These are phyloP conservation scores for Akabosia matsudoensis DNA, from an alignment of 1,140 invertebrate species.

Conservation along the genomic window DNA sequence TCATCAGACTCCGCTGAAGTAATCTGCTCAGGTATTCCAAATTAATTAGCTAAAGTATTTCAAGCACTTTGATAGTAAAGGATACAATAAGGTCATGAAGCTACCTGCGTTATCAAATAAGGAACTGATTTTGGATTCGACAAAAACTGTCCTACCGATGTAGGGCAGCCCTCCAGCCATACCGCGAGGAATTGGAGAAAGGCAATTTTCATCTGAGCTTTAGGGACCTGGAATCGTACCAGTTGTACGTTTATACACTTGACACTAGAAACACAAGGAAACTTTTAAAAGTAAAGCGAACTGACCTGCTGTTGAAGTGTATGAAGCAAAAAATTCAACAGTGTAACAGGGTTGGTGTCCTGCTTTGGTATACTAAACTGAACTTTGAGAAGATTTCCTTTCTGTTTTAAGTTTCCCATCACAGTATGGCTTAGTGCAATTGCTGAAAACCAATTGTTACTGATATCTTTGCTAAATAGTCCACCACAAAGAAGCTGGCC, in stretches of 20 bases:
- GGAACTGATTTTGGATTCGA: conserved; percentile 79
- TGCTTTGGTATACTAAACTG: conserved; percentile 76
- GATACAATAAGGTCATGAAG: conserved; percentile 21
- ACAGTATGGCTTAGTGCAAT: conserved; percentile 86
- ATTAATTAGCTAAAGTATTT: neutral
- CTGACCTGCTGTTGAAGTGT: conserved; percentile 75
- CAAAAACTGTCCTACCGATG: conserved; percentile 80
- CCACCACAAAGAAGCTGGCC: conserved; percentile 94
- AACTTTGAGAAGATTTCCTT: conserved; percentile 89
- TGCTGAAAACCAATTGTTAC: conserved; percentile 97
- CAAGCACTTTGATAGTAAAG: neutral
- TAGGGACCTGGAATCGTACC: conserved; percentile 61
- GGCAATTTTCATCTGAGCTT: conserved; percentile 85
- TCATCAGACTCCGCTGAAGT: conserved; percentile 77
- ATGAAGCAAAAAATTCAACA: conserved; percentile 81
- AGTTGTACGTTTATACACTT: neutral
- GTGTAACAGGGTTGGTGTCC: conserved; percentile 76
- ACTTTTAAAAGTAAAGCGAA: neutral
- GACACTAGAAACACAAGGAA: neutral
- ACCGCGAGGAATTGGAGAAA: conserved; percentile 84
- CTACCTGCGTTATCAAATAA: conserved; percentile 74
- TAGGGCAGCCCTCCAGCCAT: conserved; percentile 82
- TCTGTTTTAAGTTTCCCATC: conserved; percentile 82
- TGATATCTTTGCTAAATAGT: conserved; percentile 80
- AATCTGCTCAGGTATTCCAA: conserved; percentile 48